Evolutionary conservation across 1,140 invertebrate genomes (phyloP), one percentile per base, ranked within the genome.

Genomic region (Cardiocondyla obscurior): DNA sequence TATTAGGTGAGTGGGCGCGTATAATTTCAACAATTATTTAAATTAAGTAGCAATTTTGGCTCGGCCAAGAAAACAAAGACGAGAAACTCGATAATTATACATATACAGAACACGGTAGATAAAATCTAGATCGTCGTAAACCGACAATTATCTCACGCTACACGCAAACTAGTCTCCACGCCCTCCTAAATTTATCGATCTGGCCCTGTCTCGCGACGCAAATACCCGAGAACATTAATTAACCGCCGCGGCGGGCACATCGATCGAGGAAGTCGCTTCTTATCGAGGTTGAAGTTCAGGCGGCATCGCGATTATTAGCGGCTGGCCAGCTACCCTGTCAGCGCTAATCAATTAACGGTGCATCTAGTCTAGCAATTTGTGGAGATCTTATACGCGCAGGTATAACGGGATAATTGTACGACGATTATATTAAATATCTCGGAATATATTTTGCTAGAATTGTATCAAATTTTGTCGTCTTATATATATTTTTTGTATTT

Each of bases 191-290:
- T 79, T 79, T 79, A 83, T 69, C 74, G 82, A 83, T 77, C 81
- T 28, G n/a, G 19, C 22, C n/a, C 62, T 42, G 62, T 60, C 73
- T 69, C 82, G 49, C 42, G 82, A 49, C 51, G 53, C 82, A 69
- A 83, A 83, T 79, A 79, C 51, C 74, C 62, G 73, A 69, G 73
- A 83, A 79, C 82, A 39, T 83, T 83, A 83, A 83, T 83, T 83
- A 83, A 69, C 82, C 82, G 62, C 60, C 30, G 62, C 39, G 51
- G 82, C 53, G 60, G 42, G 46, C 51, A 58, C 39, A 79, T 83
- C 82, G 82, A 83, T 83, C 74, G 82, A 28, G 62, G n/a, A 60
- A 83, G 49, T 69, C 64, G 51, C 74, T 83, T 83, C 74, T 58
- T 77, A 67, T 77, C 73, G 49, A 79, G 62, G 74, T 67, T 79